Conservation (phyloP, 2,888 invertebrate genomes). For the Anodontia alba region DNA sequence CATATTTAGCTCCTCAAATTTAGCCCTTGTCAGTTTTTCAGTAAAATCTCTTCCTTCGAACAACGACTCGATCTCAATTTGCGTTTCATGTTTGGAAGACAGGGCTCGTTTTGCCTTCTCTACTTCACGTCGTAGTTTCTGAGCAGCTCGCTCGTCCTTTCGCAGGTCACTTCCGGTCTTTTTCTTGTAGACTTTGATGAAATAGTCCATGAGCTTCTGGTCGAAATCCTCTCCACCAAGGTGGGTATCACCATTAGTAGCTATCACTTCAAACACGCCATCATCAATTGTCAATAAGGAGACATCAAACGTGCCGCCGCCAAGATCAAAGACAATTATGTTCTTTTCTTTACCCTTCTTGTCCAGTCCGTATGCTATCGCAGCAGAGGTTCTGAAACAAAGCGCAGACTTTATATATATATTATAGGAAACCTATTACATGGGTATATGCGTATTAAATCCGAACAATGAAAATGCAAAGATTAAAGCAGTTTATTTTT, state of each 20-base stretch:
- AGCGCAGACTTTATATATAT: too few relatives aligned
- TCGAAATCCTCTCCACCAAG: constrained; percentile 99
- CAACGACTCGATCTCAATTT: constrained; percentile 99
- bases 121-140: constrained; percentile 98
- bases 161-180: constrained; percentile 99
- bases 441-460: neutral
- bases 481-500: too few relatives aligned
- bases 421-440: neutral
- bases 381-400: constrained; percentile 91
- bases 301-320: constrained; percentile 99
- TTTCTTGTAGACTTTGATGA: constrained; percentile 95
- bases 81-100: constrained; percentile 97
- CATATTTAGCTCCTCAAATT: constrained; percentile 99
- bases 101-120: constrained; percentile 99
- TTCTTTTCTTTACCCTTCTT: constrained; percentile 98
- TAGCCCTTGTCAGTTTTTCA: constrained; percentile 98
- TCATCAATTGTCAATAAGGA: constrained; percentile 99
- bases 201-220: constrained; percentile 99
- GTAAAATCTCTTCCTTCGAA: constrained; percentile 99
- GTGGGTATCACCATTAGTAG: constrained; percentile 98
- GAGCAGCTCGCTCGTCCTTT: constrained; percentile 96
- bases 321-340: constrained; percentile 98
- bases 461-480: neutral
- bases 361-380: constrained; percentile 98
- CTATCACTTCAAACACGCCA: constrained; percentile 96